A percentile compares a stretch with the other conserved stretches of the same genome.
These are phyloP conservation scores for Epiblema foenella DNA, from an alignment of 2,888 invertebrate genomes.

Conservation along the genomic window DNA sequence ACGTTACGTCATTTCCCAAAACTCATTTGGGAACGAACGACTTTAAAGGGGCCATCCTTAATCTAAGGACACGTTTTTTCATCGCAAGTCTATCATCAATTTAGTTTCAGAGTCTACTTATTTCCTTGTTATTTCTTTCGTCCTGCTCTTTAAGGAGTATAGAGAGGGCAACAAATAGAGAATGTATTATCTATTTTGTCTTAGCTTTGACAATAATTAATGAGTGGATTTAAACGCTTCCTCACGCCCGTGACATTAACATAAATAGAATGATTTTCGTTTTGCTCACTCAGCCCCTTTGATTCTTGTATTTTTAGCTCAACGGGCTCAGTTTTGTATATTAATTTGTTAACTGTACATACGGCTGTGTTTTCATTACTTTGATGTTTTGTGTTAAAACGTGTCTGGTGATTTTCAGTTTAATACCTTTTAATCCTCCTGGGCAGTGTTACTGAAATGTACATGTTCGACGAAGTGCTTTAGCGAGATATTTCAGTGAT, in stretches of 20 bases:
- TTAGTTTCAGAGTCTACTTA: conserved; percentile 68
- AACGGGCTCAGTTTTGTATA: conserved; percentile 76
- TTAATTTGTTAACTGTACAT: conserved; percentile 78
- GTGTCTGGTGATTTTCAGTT: conserved; percentile 79
- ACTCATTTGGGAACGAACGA: conserved; percentile 74
- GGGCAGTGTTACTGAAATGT: conserved; percentile 61
- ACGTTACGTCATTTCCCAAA: conserved; percentile 73
- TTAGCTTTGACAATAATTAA: conserved; percentile 84
- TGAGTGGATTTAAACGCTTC: conserved; percentile 85
- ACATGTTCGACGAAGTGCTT: conserved; percentile 54
- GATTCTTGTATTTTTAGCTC: conserved; percentile 82
- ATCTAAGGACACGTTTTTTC: conserved; percentile 79
- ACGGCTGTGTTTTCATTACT: conserved; percentile 70
- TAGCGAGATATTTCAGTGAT: conserved; percentile 29
- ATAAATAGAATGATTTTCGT: conserved; percentile 83
- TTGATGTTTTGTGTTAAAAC: conserved; percentile 80
- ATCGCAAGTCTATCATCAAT: conserved; percentile 75
- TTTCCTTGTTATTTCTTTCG: conserved; percentile 79
- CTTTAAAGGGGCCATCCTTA: conserved; percentile 70
- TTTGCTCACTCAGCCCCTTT: conserved; percentile 78
- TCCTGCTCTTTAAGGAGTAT: conserved; percentile 72
- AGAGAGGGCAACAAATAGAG: conserved; percentile 78
- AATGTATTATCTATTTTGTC: conserved; percentile 84
- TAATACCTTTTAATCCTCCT: conserved; percentile 62
- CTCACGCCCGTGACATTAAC: conserved; percentile 85